These are phyloP conservation scores for Clupea harengus DNA, from an alignment of 2,113 vertebrate genomes.

Conservation along the genomic window DNA sequence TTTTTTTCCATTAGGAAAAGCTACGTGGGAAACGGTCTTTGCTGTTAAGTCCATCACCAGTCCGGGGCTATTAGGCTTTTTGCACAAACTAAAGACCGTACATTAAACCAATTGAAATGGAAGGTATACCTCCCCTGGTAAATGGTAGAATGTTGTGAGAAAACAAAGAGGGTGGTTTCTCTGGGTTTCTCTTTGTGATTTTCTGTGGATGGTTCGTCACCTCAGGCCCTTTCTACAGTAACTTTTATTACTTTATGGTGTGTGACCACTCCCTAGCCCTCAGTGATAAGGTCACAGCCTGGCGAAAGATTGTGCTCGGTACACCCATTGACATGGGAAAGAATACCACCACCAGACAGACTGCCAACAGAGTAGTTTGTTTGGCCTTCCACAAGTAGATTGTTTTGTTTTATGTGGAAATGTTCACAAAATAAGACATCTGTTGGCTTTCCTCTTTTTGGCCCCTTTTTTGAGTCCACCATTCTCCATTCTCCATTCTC, in stretches of 20 bases:
- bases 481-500: background rate
- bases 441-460: background rate
- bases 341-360: background rate
- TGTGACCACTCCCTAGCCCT: constrained; percentile 41
- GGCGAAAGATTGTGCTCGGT: constrained; percentile 4
- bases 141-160: background rate
- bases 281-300: background rate
- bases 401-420: background rate
- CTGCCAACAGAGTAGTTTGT: background rate
- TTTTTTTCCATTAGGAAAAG: constrained; percentile 57
- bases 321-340: background rate
- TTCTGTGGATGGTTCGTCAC: constrained; percentile 29
- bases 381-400: background rate
- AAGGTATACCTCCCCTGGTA: constrained; percentile 27
- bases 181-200: constrained; percentile 20
- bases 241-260: constrained; percentile 56
- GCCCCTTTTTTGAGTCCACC: background rate
- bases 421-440: background rate
- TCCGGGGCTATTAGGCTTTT: constrained; percentile 53
- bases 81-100: constrained; percentile 44
- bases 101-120: constrained; percentile 50
- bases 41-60: constrained; percentile 58
- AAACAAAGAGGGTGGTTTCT: background rate
- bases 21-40: constrained; percentile 55
- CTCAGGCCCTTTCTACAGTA: constrained; percentile 52